These are phyloP conservation scores for Eriocheir sinensis DNA, from an alignment of 1,140 invertebrate genomes.

Conservation along the genomic window DNA sequence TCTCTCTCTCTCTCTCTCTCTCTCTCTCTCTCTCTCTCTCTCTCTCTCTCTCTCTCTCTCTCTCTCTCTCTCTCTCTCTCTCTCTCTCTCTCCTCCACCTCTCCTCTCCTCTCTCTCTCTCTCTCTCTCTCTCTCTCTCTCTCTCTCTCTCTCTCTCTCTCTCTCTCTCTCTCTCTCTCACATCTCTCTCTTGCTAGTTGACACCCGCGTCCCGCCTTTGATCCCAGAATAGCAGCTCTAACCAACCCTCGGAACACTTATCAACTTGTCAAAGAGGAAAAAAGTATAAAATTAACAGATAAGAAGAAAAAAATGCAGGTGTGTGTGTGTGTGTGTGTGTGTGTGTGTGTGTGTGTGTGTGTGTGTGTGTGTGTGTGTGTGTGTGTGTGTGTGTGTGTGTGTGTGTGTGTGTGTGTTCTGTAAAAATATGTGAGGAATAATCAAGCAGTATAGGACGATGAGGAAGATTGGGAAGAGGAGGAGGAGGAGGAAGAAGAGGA, in stretches of 20 bases:
- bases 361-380: slow-evolving; percentile 5
- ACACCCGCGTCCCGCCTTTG: background rate
- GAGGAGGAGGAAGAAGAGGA: background rate
- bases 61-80: no score
- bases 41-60: background rate
- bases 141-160: slow-evolving; percentile 22
- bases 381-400: slow-evolving; percentile 20
- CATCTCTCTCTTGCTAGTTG: background rate
- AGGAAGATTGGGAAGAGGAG: background rate
- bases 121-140: background rate
- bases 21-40: slow-evolving; percentile 4
- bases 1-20: background rate
- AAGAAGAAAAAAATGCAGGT: background rate
- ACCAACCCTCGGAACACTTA: background rate
- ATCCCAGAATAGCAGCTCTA: background rate
- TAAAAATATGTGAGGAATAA: no score
- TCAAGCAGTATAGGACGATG: no score
- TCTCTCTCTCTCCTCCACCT: no score
- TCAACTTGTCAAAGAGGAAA: background rate
- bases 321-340: background rate
- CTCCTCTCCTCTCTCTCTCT: no score
- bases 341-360: background rate
- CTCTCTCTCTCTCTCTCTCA: background rate
- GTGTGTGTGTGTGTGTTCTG: background rate
- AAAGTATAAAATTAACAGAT: background rate